Evolutionary conservation across 2,888 invertebrate species (phyloP).

Genomic region (Himalopsyche tibetana): DNA sequence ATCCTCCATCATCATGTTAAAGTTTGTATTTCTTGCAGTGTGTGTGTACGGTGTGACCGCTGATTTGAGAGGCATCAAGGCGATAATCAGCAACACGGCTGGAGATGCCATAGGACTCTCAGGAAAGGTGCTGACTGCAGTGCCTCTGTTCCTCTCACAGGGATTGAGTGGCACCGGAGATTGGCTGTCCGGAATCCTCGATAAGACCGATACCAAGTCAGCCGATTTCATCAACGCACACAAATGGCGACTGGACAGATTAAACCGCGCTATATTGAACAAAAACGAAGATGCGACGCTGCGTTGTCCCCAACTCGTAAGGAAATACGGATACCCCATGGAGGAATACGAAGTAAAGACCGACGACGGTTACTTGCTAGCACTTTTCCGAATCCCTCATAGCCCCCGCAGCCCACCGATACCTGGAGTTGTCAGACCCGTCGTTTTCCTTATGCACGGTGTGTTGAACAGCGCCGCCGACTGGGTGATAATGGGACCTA

Average conservation of each 20-base stretch:
- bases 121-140: constrained; percentile 47
- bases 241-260: constrained; percentile 69
- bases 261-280: constrained; percentile 67
- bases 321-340: constrained; percentile 71
- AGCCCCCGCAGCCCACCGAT: constrained; percentile 67
- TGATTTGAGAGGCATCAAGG: not conserved
- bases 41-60: not conserved
- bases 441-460: constrained; percentile 80
- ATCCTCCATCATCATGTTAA: not conserved
- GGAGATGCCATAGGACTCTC: constrained; percentile 48
- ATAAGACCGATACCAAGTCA: constrained; percentile 39
- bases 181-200: constrained; percentile 54
- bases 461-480: constrained; percentile 82
- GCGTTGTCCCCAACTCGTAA: constrained; percentile 71
- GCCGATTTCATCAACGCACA: constrained; percentile 65
- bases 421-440: constrained; percentile 69
- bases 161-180: constrained; percentile 54
- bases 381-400: constrained; percentile 73
- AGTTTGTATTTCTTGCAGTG: not conserved
- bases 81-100: constrained; percentile 14
- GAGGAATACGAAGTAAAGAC: constrained; percentile 73
- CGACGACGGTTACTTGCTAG: constrained; percentile 74
- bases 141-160: constrained; percentile 52
- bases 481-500: constrained; percentile 82
- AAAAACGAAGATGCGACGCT: constrained; percentile 68